Evolutionary conservation across 2,888 invertebrate genomes (phyloP).

Genomic region (Gymnocheta viridis): DNA sequence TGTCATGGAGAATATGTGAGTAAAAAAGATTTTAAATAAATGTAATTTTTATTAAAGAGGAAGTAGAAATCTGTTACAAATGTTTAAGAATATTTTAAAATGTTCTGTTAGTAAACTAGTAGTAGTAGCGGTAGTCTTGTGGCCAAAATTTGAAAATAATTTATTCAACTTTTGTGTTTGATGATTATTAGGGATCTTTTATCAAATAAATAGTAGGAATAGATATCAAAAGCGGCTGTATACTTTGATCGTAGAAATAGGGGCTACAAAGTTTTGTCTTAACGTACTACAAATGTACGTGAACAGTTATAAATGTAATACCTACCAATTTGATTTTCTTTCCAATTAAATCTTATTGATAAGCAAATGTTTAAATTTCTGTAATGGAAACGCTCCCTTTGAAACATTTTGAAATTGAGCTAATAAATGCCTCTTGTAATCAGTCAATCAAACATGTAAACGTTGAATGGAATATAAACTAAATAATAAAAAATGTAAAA

Average conservation of each 20-base stretch:
- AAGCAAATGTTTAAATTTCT: neutral
- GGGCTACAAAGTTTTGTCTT: neutral
- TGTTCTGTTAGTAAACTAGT: too few species aligned
- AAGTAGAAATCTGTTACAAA: neutral
- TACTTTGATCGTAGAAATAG: neutral
- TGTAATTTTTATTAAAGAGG: neutral
- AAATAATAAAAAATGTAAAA: neutral
- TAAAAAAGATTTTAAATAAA: neutral
- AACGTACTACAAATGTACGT: too few species aligned
- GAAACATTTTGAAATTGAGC: constrained; percentile 5
- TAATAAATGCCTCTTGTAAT: constrained; percentile 19
- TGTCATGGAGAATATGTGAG: neutral
- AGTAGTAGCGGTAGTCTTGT: too few species aligned
- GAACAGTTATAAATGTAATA: too few species aligned
- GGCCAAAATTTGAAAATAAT: too few species aligned
- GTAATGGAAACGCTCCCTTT: neutral
- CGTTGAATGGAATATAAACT: neutral
- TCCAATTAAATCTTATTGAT: neutral
- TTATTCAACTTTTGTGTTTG: too few species aligned
- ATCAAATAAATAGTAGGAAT: too few species aligned
- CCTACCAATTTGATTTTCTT: neutral
- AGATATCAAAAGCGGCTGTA: neutral
- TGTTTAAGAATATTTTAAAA: neutral
- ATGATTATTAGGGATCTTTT: too few species aligned
- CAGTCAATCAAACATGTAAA: constrained; percentile 1